These are phyloP conservation scores for Cliona cf. orientalis DNA, from an alignment of 37 sponge, comb jelly and placozoan genomes.

Conservation along the genomic window DNA sequence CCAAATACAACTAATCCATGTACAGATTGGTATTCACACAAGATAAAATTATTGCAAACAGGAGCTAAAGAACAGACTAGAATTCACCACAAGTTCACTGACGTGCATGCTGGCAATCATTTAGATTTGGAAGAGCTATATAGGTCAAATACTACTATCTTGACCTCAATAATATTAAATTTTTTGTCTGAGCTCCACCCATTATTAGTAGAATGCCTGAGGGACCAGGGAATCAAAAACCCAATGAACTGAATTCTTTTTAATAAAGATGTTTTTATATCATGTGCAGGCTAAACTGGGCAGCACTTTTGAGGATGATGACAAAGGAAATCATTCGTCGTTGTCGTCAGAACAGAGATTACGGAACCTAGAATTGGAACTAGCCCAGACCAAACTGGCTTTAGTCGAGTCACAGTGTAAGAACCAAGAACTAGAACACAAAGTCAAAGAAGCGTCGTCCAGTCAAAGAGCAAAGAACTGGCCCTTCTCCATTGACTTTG, in stretches of 20 bases:
- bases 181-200: no score
- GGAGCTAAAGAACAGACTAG: no score
- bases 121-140: no score
- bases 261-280: background rate
- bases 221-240: background rate
- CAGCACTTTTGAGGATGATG: background rate
- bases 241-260: background rate
- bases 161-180: no score
- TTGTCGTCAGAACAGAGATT: conserved; percentile 81
- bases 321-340: conserved; percentile 8
- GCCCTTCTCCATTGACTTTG: conserved; percentile 1
- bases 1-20: no score
- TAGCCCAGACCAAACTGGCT: conserved; percentile 90
- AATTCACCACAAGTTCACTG: no score
- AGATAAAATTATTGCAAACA: no score
- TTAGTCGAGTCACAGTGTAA: conserved; percentile 88
- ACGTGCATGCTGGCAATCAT: no score
- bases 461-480: background rate
- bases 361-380: conserved; percentile 84
- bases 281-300: conserved; percentile 46
- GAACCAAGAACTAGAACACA: conserved; percentile 82
- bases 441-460: conserved; percentile 20
- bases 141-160: no score
- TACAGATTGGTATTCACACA: no score
- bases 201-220: background rate